These are phyloP conservation scores for Drosophila multiciliata DNA, from an alignment of 2,888 invertebrate species.

Conservation along the genomic window DNA sequence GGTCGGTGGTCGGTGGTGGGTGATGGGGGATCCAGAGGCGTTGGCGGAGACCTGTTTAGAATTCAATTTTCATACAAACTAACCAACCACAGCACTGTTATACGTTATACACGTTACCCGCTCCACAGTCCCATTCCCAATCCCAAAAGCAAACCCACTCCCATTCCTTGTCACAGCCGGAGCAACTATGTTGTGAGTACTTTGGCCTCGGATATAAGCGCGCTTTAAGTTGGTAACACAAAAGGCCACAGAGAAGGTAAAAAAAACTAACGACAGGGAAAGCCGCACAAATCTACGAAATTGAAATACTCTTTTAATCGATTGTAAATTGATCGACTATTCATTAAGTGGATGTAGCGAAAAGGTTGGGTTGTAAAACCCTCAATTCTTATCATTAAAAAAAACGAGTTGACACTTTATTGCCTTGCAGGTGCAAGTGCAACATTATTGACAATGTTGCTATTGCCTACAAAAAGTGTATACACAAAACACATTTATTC, in stretches of 20 bases:
- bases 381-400: not conserved
- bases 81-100: conserved; percentile 58
- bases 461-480: not conserved
- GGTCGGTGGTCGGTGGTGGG: not conserved
- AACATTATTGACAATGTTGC: not conserved
- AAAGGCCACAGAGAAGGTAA: conserved; percentile 45
- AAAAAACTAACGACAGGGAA: conserved; percentile 6
- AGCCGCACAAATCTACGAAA: not conserved
- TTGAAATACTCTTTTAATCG: conserved; percentile 19
- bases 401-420: not conserved
- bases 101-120: conserved; percentile 44
- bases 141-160: conserved; percentile 26
- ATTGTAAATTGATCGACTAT: not conserved
- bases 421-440: not conserved
- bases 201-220: conserved; percentile 60
- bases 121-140: conserved; percentile 27
- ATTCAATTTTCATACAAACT: conserved; percentile 80
- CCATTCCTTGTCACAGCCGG: conserved; percentile 37
- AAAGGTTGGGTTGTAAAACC: not conserved
- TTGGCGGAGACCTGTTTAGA: conserved; percentile 80
- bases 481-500: conserved; percentile 34
- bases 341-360: not conserved
- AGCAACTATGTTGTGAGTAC: conserved; percentile 59
- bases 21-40: conserved; percentile 42
- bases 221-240: conserved; percentile 67